Evolutionary conservation across 2,797 vertebrate species (phyloP).

Genomic region (Alfaro cultratus): DNA sequence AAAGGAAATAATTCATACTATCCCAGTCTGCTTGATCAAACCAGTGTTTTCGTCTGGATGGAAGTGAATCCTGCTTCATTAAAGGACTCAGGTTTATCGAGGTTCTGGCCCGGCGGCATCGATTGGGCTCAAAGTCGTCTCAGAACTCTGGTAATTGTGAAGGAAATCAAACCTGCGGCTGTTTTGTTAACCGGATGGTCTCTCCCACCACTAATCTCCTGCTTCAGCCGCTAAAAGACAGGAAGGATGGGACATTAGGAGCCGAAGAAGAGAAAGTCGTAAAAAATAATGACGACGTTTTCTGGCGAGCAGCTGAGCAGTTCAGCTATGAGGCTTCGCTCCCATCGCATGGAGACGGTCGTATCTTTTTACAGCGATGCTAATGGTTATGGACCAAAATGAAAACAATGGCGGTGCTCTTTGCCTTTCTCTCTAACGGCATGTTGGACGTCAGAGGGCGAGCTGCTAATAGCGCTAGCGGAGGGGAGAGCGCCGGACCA

Average conservation of each 20-base stretch:
- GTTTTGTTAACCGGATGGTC: constrained; percentile 56
- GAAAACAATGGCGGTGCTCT: constrained; percentile 66
- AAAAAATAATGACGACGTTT: constrained; percentile 69
- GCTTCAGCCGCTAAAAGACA: constrained; percentile 49
- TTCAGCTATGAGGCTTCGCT: constrained; percentile 37
- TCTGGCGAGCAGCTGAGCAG: constrained; percentile 38
- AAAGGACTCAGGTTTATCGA: constrained; percentile 36
- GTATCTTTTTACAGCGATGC: constrained; percentile 70
- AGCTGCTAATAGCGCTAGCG: constrained; percentile 50
- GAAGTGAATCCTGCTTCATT: constrained; percentile 1
- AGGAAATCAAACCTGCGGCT: constrained; percentile 54
- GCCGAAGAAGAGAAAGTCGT: constrained; percentile 65
- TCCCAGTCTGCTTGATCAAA: not conserved
- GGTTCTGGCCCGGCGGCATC: constrained; percentile 10
- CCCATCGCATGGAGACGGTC: constrained; percentile 69
- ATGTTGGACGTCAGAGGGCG: constrained; percentile 46
- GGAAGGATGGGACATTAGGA: constrained; percentile 73
- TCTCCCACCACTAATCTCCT: constrained; percentile 33
- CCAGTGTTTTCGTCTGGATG: not conserved
- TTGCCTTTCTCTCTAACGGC: constrained; percentile 65
- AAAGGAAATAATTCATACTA: not conserved
- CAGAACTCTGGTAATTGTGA: constrained; percentile 51
- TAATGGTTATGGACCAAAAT: constrained; percentile 76
- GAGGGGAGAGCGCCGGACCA: constrained; percentile 25
- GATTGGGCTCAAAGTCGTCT: constrained; percentile 28